Base-by-base conservation (phyloP, 2,113 vertebrate genomes). In the Malurus cyaneus region DNA sequence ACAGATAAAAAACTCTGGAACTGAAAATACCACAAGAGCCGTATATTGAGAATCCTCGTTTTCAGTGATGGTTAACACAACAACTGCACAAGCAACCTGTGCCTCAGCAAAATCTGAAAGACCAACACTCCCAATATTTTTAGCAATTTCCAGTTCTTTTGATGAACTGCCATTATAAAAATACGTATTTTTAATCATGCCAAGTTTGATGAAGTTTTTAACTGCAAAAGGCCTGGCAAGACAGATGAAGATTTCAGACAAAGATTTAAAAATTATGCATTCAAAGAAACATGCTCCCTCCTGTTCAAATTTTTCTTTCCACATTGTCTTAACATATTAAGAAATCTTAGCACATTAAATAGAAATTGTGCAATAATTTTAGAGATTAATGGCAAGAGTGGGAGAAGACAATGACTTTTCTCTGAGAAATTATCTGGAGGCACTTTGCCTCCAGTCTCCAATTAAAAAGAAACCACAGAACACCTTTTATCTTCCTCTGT, bases 291-390 rank as follows among this genome's bases (percentile, higher is more conserved):
- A 95, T 95, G 96, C 92, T 93, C 94, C 34, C 86, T 97, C 95
- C 94, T 96, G 94, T 95, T 96, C 88, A 95, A 95, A 95, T 95
- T 94, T 97, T 95, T 97, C 94, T 96, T 94, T 93, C 88, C 53
- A 88, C 92, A 84, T 94, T 97, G 86, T 96, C 92, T 96, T 95
- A 96, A 96, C 92, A 46, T 93, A 97, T 93, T 95, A 94, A 93
- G 92, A 96, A 95, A 94, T 96, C 95, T 93, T 94, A 95, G 95
- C 88, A 93, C 72, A 94, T 96, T 96, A 96, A 96, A 94, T 82
- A 86, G 92, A 96, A 95, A 96, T 96, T 96, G 93, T 94, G 94
- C 95, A 97, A 97, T 92, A 96, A 96, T 97, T 96, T 96, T 78
- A 92, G 86, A 96, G 93, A 96, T 97, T 96, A 97, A 97, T 96